phyloP scores from a whole-genome alignment of 35 echinoderm and acorn worm genomes.

The Lytechinus pictus region DNA sequence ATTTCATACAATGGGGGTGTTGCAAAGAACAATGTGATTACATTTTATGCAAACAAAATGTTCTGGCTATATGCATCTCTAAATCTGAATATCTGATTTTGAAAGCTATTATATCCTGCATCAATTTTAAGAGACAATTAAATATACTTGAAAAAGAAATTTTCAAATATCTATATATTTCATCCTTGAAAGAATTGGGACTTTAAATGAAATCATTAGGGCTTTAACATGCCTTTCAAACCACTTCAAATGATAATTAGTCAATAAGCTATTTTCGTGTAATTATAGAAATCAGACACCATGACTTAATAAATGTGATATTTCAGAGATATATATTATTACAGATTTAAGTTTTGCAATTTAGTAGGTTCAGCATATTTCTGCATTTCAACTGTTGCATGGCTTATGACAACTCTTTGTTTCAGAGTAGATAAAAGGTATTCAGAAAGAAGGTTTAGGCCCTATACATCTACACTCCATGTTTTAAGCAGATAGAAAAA shows the following conservation, averaged over 20 bases:
- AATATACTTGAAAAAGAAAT: neutral
- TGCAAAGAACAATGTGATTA: neutral
- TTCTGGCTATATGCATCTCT: neutral
- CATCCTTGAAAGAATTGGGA: neutral
- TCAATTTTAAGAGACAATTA: neutral
- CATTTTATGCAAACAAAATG: neutral
- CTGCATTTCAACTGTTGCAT: no score
- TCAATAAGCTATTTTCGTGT: neutral
- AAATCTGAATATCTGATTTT: neutral
- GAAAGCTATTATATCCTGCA: neutral
- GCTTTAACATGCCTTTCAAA: neutral
- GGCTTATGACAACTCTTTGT: no score
- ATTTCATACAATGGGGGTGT: conserved; percentile 9
- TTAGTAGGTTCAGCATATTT: no score
- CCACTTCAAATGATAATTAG: neutral
- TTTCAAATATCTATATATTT: neutral
- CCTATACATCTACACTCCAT: no score
- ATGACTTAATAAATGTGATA: neutral
- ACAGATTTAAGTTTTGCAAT: no score
- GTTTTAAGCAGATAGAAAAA: no score
- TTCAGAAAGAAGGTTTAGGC: no score
- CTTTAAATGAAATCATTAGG: neutral
- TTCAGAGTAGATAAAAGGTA: no score
- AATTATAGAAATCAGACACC: neutral
- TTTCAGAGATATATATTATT: no score